These are phyloP conservation scores for Tineola bisselliella DNA, from an alignment of 2,888 invertebrate species.

Conservation along the genomic window DNA sequence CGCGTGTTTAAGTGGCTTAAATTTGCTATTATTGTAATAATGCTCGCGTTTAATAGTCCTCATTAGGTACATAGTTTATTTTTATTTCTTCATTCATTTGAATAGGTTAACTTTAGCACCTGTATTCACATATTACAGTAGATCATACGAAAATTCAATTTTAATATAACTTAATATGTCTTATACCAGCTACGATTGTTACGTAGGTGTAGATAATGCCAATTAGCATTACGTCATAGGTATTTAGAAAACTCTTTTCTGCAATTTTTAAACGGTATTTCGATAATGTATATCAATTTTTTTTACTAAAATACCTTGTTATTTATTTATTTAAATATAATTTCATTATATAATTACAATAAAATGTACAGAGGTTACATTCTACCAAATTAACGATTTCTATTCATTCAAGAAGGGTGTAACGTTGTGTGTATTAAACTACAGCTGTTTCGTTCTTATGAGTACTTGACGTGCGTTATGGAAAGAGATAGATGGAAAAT, in stretches of 20 bases:
- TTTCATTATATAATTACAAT: not conserved
- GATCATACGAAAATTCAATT: too few relatives aligned
- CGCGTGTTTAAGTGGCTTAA: not conserved
- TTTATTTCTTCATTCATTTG: not conserved
- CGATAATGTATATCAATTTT: too few relatives aligned
- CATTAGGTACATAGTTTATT: not conserved
- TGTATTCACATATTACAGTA: too few relatives aligned
- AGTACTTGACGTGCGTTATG: conserved; percentile 22
- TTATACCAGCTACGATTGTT: too few relatives aligned
- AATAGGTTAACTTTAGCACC: not conserved
- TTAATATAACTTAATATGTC: too few relatives aligned
- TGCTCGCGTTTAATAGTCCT: not conserved
- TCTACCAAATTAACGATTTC: conserved; percentile 8
- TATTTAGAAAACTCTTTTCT: too few relatives aligned
- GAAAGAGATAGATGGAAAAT: conserved; percentile 49
- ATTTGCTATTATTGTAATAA: not conserved
- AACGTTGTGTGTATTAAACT: conserved; percentile 22
- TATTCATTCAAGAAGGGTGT: conserved; percentile 10
- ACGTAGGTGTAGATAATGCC: too few relatives aligned
- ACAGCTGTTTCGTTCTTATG: conserved; percentile 31
- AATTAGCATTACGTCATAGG: too few relatives aligned
- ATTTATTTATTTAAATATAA: not conserved
- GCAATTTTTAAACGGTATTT: too few relatives aligned
- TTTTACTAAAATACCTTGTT: too few relatives aligned
- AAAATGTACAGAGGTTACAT: not conserved